Base-by-base conservation (phyloP, 2,888 invertebrate species). In the Agriotes lineatus region DNA sequence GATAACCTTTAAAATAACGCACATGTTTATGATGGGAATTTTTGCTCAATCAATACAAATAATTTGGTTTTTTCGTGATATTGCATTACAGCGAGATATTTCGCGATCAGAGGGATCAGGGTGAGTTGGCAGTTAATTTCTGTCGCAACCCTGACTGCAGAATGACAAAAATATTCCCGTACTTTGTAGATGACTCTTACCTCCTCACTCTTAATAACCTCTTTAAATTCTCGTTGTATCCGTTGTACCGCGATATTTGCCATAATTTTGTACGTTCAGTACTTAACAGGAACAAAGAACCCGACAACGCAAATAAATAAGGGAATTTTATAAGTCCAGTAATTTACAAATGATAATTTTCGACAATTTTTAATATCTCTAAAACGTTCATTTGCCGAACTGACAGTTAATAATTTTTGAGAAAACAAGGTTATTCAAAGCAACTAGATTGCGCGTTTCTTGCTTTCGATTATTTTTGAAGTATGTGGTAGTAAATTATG, bases 121-220 rank as follows among this genome's bases (percentile, higher is more conserved):
- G n/a, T n/a, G 70, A 76, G 76, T 70, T 75, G 76, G 67, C 54
- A 20, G 14, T 25, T 45, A 16, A 25, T 61, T 45, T 54, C 50
- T 33, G n/a, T 30, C 10, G 35, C 33, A 57, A 35, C 18, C 20
- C 9, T 19, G 42, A n/a, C 57, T 25, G n/a, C 4, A 30, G 48
- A 25, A 61, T 59, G 64, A 63, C 57, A 42, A 56, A 48, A 67
- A 44, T 44, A 45, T 20, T 25, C 30, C 9, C 50, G 10, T 33
- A 44, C 48, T 50, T 67, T 63, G 45, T 71, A 58, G 52, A 63
- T 52, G n/a, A n/a, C n/a, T n/a, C n/a, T n/a, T n/a, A n/a, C n/a
- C n/a, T n/a, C n/a, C n/a, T n/a, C n/a, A n/a, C 96, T 96, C 87
- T 94, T 96, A 85, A 97, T 93, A 84, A 99, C 97, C 90, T 99